phyloP scores from a whole-genome alignment of 2,113 vertebrate genomes.

The Campylomormyrus numenius region DNA sequence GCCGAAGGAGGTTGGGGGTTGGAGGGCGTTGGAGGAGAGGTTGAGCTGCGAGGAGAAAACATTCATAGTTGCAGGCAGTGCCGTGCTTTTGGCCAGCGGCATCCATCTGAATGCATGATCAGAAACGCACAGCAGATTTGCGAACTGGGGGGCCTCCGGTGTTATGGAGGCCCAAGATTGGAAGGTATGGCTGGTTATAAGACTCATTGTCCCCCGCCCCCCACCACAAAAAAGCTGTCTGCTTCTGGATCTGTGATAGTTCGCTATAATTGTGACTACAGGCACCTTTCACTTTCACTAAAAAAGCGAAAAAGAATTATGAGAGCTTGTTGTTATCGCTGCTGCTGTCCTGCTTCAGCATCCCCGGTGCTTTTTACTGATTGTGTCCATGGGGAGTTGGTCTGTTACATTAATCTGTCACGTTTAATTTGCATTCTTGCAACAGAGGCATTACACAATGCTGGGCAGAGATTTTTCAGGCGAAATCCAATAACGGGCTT shows the following conservation, averaged over 20 bases:
- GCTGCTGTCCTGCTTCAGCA: neutral
- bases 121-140: no score
- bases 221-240: neutral
- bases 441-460: neutral
- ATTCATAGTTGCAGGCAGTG: neutral
- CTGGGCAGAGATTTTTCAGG: neutral
- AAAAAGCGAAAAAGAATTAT: neutral
- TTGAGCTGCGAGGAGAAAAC: neutral
- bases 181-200: neutral
- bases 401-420: constrained; percentile 1
- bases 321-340: neutral
- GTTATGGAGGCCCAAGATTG: neutral
- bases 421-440: constrained; percentile 2
- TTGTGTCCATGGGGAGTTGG: neutral
- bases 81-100: neutral
- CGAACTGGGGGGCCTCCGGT: neutral
- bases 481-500: neutral
- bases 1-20: neutral
- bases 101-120: neutral
- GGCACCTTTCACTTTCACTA: neutral
- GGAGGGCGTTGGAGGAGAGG: neutral
- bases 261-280: neutral
- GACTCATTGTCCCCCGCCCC: neutral
- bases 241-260: neutral
- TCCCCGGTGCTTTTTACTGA: neutral